Percentiles rank a stretch among this genome's conserved stretches.
Evolutionary conservation across 2,888 invertebrate species (phyloP).

Genomic region (Pseudeuparius sepicola): DNA sequence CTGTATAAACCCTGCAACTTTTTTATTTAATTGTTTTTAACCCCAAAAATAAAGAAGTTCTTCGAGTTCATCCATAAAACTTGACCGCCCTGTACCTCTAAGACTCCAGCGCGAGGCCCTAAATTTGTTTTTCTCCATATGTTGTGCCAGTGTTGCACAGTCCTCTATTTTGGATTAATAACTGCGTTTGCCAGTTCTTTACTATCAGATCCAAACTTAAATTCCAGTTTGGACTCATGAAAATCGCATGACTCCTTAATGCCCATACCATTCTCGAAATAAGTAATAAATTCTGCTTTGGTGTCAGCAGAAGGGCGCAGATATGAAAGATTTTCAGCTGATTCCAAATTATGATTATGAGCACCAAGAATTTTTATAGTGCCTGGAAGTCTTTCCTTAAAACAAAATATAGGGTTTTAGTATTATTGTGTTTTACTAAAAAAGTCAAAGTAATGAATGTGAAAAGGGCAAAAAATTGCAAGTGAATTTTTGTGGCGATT

Average conservation of each 20-base stretch:
- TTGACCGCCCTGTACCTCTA: slow-evolving; percentile 6
- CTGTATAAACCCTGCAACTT: too few species aligned
- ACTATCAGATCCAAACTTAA: slow-evolving; percentile 13
- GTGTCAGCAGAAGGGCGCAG: slow-evolving; percentile 10
- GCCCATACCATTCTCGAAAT: slow-evolving; percentile 13
- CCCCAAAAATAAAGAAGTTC: too few species aligned
- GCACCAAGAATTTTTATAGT: too few species aligned
- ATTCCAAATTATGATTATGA: slow-evolving; percentile 11
- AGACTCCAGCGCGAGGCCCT: slow-evolving; percentile 8
- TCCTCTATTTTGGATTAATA: slow-evolving; percentile 14
- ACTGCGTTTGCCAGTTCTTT: slow-evolving; percentile 8
- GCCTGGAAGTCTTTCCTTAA: too few species aligned
- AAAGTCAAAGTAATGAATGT: too few species aligned
- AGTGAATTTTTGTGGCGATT: too few species aligned
- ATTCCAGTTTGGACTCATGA: slow-evolving; percentile 15
- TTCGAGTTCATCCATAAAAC: too few species aligned
- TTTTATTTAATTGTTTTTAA: too few species aligned
- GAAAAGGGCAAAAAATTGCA: too few species aligned
- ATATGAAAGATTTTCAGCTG: slow-evolving; percentile 9
- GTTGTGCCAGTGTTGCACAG: slow-evolving; percentile 10
- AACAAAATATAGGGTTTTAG: too few species aligned
- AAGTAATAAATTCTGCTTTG: slow-evolving; percentile 11
- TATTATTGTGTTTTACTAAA: too few species aligned
- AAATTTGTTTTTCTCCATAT: slow-evolving; percentile 13
- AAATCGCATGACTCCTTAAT: slow-evolving; percentile 11